Percentiles rank a stretch among this genome's conserved stretches.
Evolutionary conservation across 2,888 invertebrate genomes (phyloP).

Genomic region (Agrochola litura): DNA sequence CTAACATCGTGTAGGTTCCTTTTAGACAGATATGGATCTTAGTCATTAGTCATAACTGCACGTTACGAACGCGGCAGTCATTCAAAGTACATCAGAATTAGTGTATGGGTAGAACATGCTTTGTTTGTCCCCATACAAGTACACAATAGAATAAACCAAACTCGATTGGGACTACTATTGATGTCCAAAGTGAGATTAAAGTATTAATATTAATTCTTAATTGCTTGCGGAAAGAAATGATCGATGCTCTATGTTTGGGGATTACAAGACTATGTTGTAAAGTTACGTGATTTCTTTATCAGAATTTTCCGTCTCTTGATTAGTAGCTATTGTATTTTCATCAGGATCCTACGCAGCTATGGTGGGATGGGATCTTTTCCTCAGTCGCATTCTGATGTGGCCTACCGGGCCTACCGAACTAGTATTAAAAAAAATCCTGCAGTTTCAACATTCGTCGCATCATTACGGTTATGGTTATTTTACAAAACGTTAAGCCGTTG

Average conservation of each 20-base stretch:
- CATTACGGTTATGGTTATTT: background rate
- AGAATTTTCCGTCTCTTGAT: background rate
- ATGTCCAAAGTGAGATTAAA: slow-evolving; percentile 48
- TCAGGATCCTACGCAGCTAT: background rate
- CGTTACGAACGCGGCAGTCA: slow-evolving; percentile 43
- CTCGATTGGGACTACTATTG: slow-evolving; percentile 37
- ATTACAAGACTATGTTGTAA: background rate
- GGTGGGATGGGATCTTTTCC: background rate
- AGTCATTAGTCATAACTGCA: slow-evolving; percentile 48
- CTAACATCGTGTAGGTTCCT: slow-evolving; percentile 37
- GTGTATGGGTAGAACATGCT: slow-evolving; percentile 9
- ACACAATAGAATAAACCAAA: slow-evolving; percentile 54
- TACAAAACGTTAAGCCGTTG: too few species aligned
- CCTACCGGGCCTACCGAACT: too few species aligned
- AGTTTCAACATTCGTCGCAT: background rate
- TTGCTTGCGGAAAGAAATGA: slow-evolving; percentile 35
- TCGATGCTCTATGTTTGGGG: background rate
- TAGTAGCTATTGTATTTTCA: background rate
- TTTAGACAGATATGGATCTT: slow-evolving; percentile 61
- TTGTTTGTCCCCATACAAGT: slow-evolving; percentile 38
- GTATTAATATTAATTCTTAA: slow-evolving; percentile 40
- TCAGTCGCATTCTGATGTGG: too few species aligned
- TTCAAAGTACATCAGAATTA: slow-evolving; percentile 39
- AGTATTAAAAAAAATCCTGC: background rate
- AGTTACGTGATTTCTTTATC: background rate